Base-by-base conservation (phyloP, 2,797 vertebrate species). In the Coccyzus lansbergi region DNA sequence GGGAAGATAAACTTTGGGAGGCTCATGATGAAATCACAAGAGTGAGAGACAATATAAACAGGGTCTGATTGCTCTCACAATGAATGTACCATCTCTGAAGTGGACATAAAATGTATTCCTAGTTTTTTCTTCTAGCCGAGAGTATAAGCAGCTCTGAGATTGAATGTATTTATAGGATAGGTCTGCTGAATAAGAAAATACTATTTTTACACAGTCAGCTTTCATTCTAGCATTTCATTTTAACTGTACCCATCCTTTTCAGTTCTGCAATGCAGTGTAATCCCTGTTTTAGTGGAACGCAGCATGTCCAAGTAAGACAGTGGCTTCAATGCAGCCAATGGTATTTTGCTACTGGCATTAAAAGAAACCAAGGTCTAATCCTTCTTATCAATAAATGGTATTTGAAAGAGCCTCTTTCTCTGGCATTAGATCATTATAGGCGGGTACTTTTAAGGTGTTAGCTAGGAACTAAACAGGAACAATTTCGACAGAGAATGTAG, bases 231-330 rank as follows among this genome's bases (percentile, higher is more conserved):
- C 17, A 9, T 85, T 92, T 80, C 12, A 10, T 93, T 94, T 87
- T 95, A 68, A 85, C 84, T 78, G 74, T 77, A 51, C 28, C 78
- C 69, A 34, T 90, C 51, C 33, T 77, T 93, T 91, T 88, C 75
- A 84, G 63, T 91, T 93, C 91, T 96, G 92, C 80, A 86, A 29
- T 88, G 85, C 89, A 93, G 83, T 86, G 74, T 93, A 86, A 91
- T 93, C 70, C 77, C 49, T 84, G 6, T 88, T 92, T 92, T 95
- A 81, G 28, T 77, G 52, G 63, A 95, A 75, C 69, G 84, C 63
- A 89, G 59, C 48, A 33, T 56, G 58, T 78, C 74, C 71, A 63
- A 46, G 48, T 1, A 5, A 95, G 91, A 91, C 70, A 42, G 59
- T 79, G 85, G 72, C 79, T 87, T 89, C 72, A 33, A 78, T 95